A percentile compares a stretch with the other conserved stretches of the same genome.
phyloP scores from a whole-genome alignment of 2,797 vertebrate species.

The Rhinatrema bivittatum region DNA sequence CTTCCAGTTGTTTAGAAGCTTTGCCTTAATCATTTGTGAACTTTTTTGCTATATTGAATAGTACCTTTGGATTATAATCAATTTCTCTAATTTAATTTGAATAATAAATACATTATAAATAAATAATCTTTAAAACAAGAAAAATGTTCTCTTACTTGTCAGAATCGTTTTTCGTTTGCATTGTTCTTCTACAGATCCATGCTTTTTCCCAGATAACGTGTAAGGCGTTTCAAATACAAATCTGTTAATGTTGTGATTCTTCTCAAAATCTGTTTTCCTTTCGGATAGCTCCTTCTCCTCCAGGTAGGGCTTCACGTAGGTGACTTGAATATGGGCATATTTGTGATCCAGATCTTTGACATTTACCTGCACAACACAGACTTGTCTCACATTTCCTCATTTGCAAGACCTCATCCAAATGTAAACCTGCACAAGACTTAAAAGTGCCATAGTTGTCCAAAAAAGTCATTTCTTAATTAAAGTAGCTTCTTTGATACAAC shows the following conservation, averaged over 20 bases:
- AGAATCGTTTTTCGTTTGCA: conserved; percentile 87
- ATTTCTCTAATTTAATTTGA: too few relatives aligned
- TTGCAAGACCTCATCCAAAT: too few relatives aligned
- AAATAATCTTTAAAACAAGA: too few relatives aligned
- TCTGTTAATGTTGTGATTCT: conserved; percentile 84
- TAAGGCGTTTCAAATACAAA: conserved; percentile 97
- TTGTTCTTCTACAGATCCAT: conserved; percentile 89
- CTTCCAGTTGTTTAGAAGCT: too few relatives aligned
- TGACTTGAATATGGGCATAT: conserved; percentile 90
- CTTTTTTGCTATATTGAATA: too few relatives aligned
- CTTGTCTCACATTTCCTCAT: conserved; percentile 4
- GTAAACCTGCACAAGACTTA: too few relatives aligned
- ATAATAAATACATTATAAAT: too few relatives aligned
- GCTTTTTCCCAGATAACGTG: conserved; percentile 89
- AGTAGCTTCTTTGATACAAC: too few relatives aligned
- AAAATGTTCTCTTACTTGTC: conserved; percentile 68
- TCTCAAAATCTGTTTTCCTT: conserved; percentile 87
- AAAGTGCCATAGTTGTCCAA: too few relatives aligned
- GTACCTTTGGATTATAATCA: too few relatives aligned
- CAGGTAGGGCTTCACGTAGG: conserved; percentile 88
- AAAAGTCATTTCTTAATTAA: too few relatives aligned
- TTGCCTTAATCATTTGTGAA: too few relatives aligned
- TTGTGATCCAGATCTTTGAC: conserved; percentile 84
- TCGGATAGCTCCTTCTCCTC: conserved; percentile 87
- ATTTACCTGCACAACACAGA: conserved; percentile 64